A percentile compares a stretch with the other conserved stretches of the same genome.
phyloP scores from a whole-genome alignment of 2,797 vertebrate genomes.

The Poeciliopsis gracilis region DNA sequence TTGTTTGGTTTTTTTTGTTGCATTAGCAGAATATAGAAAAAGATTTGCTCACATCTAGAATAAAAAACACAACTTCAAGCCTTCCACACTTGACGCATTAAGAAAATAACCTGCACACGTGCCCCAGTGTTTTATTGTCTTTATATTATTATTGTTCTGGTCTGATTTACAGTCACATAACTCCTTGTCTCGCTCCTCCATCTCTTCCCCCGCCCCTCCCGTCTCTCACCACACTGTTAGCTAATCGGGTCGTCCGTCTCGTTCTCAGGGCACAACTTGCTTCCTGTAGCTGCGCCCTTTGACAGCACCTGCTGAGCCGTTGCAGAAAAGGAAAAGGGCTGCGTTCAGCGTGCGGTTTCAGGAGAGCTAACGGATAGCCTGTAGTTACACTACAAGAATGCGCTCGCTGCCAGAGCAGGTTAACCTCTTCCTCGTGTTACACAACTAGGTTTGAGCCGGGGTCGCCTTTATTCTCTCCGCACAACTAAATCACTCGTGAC shows the following conservation, averaged over 20 bases:
- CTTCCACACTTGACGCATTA: slow-evolving; percentile 43
- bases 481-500: slow-evolving; percentile 52
- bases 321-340: slow-evolving; percentile 53
- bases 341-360: slow-evolving; percentile 54
- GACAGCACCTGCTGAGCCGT: slow-evolving; percentile 74
- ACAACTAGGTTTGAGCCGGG: slow-evolving; percentile 47
- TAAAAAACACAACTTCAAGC: too few relatives aligned
- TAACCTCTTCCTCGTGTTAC: slow-evolving; percentile 78
- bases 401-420: slow-evolving; percentile 42
- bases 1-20: too few relatives aligned
- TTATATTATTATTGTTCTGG: slow-evolving; percentile 30
- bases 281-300: slow-evolving; percentile 75
- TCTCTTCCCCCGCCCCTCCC: slow-evolving; percentile 20
- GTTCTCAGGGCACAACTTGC: slow-evolving; percentile 54
- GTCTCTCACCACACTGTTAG: slow-evolving; percentile 63
- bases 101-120: slow-evolving; percentile 49
- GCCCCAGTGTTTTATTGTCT: slow-evolving; percentile 56
- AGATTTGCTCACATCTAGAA: too few relatives aligned
- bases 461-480: not conserved
- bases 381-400: slow-evolving; percentile 37
- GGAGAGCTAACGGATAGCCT: slow-evolving; percentile 67
- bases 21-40: too few relatives aligned
- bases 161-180: slow-evolving; percentile 65
- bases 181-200: slow-evolving; percentile 32
- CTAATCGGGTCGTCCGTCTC: slow-evolving; percentile 60